Conservation (phyloP, 2,888 invertebrate genomes). For the Dascillus cervinus region DNA sequence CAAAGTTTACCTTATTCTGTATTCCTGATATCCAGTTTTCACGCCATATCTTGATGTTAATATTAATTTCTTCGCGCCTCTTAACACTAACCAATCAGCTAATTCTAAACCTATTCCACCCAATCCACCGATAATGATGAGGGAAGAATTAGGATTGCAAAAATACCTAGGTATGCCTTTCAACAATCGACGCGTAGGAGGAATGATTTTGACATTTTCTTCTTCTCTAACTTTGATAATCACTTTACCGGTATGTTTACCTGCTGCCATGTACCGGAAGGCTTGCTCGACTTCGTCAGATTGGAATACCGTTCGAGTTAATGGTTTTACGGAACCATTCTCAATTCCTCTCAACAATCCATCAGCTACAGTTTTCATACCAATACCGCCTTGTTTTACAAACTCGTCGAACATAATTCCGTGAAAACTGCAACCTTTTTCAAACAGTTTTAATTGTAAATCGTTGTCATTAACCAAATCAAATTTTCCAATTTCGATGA, state of each 20-base stretch:
- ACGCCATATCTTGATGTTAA: conserved; percentile 76
- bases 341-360: conserved; percentile 34
- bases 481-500: conserved; percentile 80
- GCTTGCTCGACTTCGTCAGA: conserved; percentile 62
- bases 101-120: conserved; percentile 89
- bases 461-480: conserved; percentile 62
- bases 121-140: conserved; percentile 69
- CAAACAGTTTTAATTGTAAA: conserved; percentile 57
- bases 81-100: conserved; percentile 74
- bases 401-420: conserved; percentile 62
- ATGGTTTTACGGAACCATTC: conserved; percentile 61
- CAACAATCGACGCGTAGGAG: conserved; percentile 25
- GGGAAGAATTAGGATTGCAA: conserved; percentile 46
- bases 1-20: conserved; percentile 53
- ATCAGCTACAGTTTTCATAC: not conserved
- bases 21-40: conserved; percentile 72
- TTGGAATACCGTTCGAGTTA: conserved; percentile 56
- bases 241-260: conserved; percentile 76
- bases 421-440: conserved; percentile 67
- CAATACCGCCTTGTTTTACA: conserved; percentile 10
- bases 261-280: conserved; percentile 55
- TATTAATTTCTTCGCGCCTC: conserved; percentile 72
- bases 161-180: conserved; percentile 28
- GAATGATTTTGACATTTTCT: conserved; percentile 30
- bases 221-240: conserved; percentile 37